phyloP scores from a whole-genome alignment of 2,888 invertebrate genomes.

The Schizaphis graminum region DNA sequence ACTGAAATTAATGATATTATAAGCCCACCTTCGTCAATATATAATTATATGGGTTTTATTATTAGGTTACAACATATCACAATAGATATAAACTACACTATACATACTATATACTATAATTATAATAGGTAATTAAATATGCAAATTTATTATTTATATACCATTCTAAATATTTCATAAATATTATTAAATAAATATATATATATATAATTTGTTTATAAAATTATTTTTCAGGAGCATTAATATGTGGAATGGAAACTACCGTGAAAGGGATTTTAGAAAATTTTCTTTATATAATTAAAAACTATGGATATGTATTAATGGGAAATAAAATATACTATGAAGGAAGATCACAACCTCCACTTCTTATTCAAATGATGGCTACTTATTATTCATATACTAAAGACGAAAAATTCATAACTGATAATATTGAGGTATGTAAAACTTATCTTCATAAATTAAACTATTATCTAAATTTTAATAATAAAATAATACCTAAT shows the following conservation, averaged over 20 bases:
- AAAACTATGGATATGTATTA: constrained; percentile 80
- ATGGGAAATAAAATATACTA: constrained; percentile 89
- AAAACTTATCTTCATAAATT: not conserved
- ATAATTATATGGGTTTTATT: not conserved
- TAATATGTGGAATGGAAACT: constrained; percentile 79
- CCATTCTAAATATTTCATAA: not conserved
- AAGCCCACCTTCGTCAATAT: not conserved
- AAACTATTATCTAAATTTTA: not conserved
- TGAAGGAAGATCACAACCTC: constrained; percentile 79
- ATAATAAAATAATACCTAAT: not conserved
- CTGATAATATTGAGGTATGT: constrained; percentile 73
- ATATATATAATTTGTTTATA: not conserved
- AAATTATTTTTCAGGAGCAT: constrained; percentile 27
- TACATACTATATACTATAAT: not conserved
- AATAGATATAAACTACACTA: not conserved
- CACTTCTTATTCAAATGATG: constrained; percentile 81
- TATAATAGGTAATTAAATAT: not conserved
- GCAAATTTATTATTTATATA: not conserved
- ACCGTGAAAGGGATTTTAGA: constrained; percentile 76
- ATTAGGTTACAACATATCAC: not conserved
- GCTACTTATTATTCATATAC: constrained; percentile 79
- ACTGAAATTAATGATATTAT: not conserved
- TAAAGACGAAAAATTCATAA: constrained; percentile 77
- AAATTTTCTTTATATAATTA: constrained; percentile 81
- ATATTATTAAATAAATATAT: too few relatives aligned